Base-by-base conservation (phyloP, 2,113 vertebrate species). In the Onychostoma macrolepis region DNA sequence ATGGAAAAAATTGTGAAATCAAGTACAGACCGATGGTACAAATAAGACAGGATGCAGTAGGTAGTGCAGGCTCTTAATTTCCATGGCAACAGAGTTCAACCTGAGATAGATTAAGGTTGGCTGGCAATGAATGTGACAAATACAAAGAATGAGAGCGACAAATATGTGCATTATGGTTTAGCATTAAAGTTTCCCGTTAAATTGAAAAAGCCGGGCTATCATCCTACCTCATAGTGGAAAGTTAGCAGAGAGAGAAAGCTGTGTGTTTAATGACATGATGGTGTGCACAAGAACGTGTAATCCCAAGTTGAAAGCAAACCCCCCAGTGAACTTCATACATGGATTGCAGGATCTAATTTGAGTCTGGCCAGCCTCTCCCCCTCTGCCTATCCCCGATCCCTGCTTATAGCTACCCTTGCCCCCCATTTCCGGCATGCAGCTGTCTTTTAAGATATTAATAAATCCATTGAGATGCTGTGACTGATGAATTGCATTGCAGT, bases 301-400 rank as follows among this genome's bases (percentile, higher is more conserved):
- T 87, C 79, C 90, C 89, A 88, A 87, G 80, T 76, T 92, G 94
- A 94, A 95, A 94, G 86, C 85, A 91, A 95, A 95, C 94, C 93
- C 93, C 90, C 93, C 90, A 93, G 93, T 93, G 92, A 95, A 94
- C 92, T 94, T 94, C 94, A 94, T 91, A 89, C 92, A 93, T 89
- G 93, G 92, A 96, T 95, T 94, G 94, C 90, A 90, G 50, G 41
- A 88, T 93, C 94, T 95, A 95, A 95, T 94, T 96, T 93, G 90
- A 94, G 94, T 92, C 89, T 89, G 92, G 92, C 91, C 90, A 92
- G 87, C 76, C 88, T 89, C 88, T 77, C 85, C 80, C 67, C 80
- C 87, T 45, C 4, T 63, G 71, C 85, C 58, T 83, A 38, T 84
- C 65, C 72, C 0, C 56, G 65, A 63, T 53, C 33, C 78, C 78